Evolutionary conservation across 64 coral and sea anemone species (phyloP), one percentile per base, ranked within the genome.

Genomic region (Hydrozoanthus tunicans): DNA sequence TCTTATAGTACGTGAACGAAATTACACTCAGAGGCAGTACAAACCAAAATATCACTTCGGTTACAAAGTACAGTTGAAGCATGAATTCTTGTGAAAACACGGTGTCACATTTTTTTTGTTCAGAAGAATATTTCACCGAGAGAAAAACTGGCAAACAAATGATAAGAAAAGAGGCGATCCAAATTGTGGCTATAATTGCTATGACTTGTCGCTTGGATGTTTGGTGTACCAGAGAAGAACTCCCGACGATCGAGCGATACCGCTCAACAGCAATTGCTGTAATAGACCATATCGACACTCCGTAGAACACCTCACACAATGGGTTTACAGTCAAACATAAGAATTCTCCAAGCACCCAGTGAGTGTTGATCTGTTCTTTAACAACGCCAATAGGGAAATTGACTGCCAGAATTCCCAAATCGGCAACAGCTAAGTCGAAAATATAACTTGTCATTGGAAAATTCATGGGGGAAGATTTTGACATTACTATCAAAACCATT

Each of bases 221-320:
- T 4, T 90, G 65, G 4, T 78, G 82, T 9, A 80, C 79, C 4
- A 71, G 86, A 9, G 83, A 60, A 2, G 81, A 12, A 15, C 43
- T 54, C 67, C 62, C 81, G 12, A 83, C 60, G 1, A 96, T 92
- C 63, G 93, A 91, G 13, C 82, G 67, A 74, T 91, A 93, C 20
- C 94, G 63, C 55, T 96, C 94, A 64, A 93, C 56, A 2, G 94
- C 94, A 15, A 96, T 85, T 1, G 92, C 68, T 4, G 92, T 91
- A 7, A 96, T 96, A 7, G 92, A 93, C 94, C 94, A 96, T 0
- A 96, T 81, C 0, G 94, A 96, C 4, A 93, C 89, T 1, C 94
- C 94, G 17, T 80, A 69, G 56, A 96, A 96, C 8, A 96, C 75
- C 66, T 96, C 94, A 25, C 65, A 59, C 15, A 96, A 15, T 17